These are phyloP conservation scores for Boloria euphrosyne DNA, from an alignment of 2,888 invertebrate species.

Conservation along the genomic window DNA sequence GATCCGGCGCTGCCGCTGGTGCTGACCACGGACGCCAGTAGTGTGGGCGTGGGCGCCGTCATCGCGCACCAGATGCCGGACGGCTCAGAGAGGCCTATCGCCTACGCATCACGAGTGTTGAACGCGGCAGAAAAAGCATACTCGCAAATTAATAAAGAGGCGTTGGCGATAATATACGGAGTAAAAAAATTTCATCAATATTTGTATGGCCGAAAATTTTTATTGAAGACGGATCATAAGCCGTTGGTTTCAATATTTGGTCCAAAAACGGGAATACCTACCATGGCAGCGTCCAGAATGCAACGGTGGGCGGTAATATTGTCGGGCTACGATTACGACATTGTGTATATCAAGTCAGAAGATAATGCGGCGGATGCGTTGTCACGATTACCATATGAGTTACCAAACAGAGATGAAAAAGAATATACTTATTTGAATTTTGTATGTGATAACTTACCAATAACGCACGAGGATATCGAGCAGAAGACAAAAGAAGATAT, in stretches of 20 bases:
- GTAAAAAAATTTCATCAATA: conserved; percentile 41
- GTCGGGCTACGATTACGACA: conserved; percentile 16
- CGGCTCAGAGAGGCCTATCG: conserved; percentile 33
- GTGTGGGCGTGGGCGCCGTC: no score
- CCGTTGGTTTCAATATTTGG: conserved; percentile 38
- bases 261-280: conserved; percentile 31
- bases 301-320: conserved; percentile 31
- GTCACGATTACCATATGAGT: conserved; percentile 2
- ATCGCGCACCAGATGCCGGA: conserved; percentile 26
- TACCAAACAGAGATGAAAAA: not conserved
- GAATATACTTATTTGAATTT: not conserved
- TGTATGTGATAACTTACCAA: not conserved
- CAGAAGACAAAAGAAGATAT: not conserved
- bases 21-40: conserved; percentile 28
- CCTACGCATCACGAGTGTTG: conserved; percentile 43
- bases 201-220: conserved; percentile 34
- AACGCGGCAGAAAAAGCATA: conserved; percentile 42
- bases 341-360: conserved; percentile 3
- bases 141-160: conserved; percentile 45
- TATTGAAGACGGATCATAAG: conserved; percentile 19
- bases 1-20: conserved; percentile 25
- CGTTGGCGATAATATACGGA: conserved; percentile 42
- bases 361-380: conserved; percentile 18
- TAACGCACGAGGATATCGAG: not conserved
- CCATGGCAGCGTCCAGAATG: conserved; percentile 36